These are phyloP conservation scores for Rhabdomys dilectus DNA, from an alignment of 2,113 vertebrate genomes.

Conservation along the genomic window DNA sequence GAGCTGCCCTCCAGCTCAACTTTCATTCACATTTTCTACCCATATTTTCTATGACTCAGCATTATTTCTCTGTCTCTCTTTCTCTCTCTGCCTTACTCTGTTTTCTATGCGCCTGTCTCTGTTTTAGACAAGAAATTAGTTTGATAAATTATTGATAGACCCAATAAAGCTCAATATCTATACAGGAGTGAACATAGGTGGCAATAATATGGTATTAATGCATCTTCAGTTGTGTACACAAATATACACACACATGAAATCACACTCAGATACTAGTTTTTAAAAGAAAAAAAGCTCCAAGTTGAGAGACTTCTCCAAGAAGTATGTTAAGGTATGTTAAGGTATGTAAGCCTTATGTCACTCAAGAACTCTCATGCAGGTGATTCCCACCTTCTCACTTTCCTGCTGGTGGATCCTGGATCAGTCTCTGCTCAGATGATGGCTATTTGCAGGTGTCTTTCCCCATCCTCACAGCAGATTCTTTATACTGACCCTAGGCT, in stretches of 20 bases:
- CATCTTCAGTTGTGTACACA: not conserved
- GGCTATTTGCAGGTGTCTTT: not conserved
- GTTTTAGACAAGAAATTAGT: not conserved
- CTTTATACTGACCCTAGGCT: not conserved
- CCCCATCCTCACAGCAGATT: not conserved
- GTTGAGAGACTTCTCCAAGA: conserved; percentile 21
- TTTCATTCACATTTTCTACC: not conserved
- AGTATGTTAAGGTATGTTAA: not conserved
- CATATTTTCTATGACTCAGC: not conserved
- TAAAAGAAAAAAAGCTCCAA: not conserved
- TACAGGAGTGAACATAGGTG: not conserved
- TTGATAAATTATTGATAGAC: not conserved
- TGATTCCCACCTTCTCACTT: not conserved
- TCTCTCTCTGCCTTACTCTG: not conserved
- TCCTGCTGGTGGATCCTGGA: not conserved
- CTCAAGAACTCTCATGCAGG: not conserved
- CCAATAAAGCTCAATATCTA: not conserved
- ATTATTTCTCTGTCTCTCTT: not conserved
- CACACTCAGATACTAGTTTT: not conserved
- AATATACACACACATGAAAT: not conserved
- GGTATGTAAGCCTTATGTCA: not conserved
- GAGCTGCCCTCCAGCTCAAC: not conserved
- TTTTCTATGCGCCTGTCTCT: not conserved
- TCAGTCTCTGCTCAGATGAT: not conserved
- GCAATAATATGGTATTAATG: not conserved